phyloP scores from a whole-genome alignment of 2,888 invertebrate species.

The Drosophila paramelanica region DNA sequence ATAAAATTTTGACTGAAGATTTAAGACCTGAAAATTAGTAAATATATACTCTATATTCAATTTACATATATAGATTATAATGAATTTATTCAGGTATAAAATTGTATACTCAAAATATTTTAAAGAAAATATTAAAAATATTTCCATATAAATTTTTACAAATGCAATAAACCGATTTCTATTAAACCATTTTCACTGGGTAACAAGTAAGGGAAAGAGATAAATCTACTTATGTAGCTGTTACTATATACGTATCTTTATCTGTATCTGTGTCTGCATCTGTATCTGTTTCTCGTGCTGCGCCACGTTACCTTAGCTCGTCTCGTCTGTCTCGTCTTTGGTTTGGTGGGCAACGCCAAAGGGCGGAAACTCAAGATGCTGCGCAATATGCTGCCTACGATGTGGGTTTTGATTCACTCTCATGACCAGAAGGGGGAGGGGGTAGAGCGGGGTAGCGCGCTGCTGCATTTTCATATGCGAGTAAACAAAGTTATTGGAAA shows the following conservation, averaged over 20 bases:
- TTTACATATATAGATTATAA: too few species aligned
- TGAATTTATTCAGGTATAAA: too few species aligned
- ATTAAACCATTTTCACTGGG: neutral
- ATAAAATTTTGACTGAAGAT: too few species aligned
- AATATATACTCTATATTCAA: too few species aligned
- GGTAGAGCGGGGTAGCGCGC: neutral
- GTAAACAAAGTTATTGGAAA: conserved; percentile 71
- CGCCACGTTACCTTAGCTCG: conserved; percentile 56
- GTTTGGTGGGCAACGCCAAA: conserved; percentile 45
- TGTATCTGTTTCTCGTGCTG: conserved; percentile 37
- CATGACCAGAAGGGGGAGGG: neutral
- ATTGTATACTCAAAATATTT: too few species aligned
- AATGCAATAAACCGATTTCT: neutral
- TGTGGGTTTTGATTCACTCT: neutral
- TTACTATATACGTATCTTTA: conserved; percentile 21
- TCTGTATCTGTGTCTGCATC: conserved; percentile 12
- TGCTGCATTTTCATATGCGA: conserved; percentile 68
- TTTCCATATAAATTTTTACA: neutral
- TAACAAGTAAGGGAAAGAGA: conserved; percentile 20
- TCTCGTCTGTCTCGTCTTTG: conserved; percentile 33
- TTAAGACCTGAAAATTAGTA: too few species aligned
- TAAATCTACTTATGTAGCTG: conserved; percentile 52
- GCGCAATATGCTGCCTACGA: conserved; percentile 62
- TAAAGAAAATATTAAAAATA: too few species aligned
- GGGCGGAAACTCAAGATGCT: conserved; percentile 73